These are phyloP conservation scores for Natrix natrix DNA, from an alignment of 2,797 vertebrate genomes.

Conservation along the genomic window DNA sequence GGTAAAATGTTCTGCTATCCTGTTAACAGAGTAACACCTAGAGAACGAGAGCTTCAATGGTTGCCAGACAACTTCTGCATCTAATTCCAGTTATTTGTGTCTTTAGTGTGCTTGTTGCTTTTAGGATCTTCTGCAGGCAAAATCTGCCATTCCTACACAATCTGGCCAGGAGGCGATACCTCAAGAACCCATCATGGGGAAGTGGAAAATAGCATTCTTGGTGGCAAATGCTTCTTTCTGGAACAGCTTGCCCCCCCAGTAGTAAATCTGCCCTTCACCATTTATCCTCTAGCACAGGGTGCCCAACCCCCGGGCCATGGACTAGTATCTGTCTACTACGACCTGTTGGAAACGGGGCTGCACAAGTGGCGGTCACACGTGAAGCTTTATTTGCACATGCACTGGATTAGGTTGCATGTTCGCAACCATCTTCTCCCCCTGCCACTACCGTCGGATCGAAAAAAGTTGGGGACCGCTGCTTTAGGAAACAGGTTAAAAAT, in stretches of 20 bases:
- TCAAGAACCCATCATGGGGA: background rate
- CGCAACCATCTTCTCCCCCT: background rate
- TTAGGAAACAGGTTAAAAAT: background rate
- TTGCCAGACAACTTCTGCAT: background rate
- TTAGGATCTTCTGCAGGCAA: background rate
- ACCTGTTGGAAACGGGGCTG: background rate
- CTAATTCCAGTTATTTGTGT: background rate
- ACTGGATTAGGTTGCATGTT: background rate
- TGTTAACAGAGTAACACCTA: background rate
- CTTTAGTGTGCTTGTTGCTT: background rate
- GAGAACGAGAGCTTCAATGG: background rate
- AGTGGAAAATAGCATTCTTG: background rate
- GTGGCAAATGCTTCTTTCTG: background rate
- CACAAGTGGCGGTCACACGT: background rate
- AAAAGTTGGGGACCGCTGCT: background rate
- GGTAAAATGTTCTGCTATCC: background rate
- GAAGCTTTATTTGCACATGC: background rate
- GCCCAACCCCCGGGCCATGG: background rate
- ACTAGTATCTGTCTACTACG: background rate
- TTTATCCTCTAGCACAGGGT: background rate
- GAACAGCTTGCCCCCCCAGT: background rate
- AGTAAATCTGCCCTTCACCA: background rate
- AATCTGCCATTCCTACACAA: background rate
- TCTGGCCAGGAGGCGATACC: background rate
- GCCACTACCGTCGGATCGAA: too few species aligned